Evolutionary conservation across 30 jellyfish, hydroid and myxozoan genomes (phyloP).

Genomic region (Aurelia sp.): DNA sequence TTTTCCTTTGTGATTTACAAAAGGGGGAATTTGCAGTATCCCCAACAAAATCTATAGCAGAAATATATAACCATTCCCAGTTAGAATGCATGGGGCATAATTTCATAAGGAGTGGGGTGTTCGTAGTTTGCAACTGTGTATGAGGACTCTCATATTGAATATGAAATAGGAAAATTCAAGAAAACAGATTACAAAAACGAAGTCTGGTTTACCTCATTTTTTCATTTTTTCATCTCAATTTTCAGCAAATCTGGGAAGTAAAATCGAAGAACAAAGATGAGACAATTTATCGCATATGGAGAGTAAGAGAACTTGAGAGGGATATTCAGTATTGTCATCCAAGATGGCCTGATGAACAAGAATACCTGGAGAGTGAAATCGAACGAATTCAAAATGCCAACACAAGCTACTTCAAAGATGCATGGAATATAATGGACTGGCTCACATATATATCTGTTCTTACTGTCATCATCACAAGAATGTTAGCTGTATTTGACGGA

Average conservation of each 20-base stretch:
- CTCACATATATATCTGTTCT: slow-evolving; percentile 77
- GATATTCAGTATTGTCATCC: slow-evolving; percentile 94
- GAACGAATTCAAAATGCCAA: slow-evolving; percentile 49
- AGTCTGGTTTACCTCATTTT: too few species aligned
- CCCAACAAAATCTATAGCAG: too few species aligned
- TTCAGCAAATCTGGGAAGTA: slow-evolving; percentile 92
- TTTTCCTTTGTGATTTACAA: too few species aligned
- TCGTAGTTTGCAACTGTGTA: too few species aligned
- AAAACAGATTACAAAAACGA: too few species aligned
- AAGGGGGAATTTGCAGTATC: too few species aligned
- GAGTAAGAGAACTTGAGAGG: slow-evolving; percentile 81
- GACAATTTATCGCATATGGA: slow-evolving; percentile 57
- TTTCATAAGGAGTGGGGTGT: too few species aligned
- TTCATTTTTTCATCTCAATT: not conserved
- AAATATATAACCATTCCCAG: too few species aligned
- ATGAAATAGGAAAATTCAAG: too few species aligned
- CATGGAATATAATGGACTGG: slow-evolving; percentile 95
- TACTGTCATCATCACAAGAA: slow-evolving; percentile 75
- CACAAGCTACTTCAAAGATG: slow-evolving; percentile 73
- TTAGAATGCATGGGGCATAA: too few species aligned
- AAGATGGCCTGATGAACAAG: slow-evolving; percentile 94
- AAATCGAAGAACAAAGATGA: slow-evolving; percentile 70
- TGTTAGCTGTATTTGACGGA: slow-evolving; percentile 53
- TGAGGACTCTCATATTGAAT: too few species aligned
- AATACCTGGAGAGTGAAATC: slow-evolving; percentile 77